Base-by-base conservation (phyloP, 2,113 vertebrate genomes). In the Butorides virescens region DNA sequence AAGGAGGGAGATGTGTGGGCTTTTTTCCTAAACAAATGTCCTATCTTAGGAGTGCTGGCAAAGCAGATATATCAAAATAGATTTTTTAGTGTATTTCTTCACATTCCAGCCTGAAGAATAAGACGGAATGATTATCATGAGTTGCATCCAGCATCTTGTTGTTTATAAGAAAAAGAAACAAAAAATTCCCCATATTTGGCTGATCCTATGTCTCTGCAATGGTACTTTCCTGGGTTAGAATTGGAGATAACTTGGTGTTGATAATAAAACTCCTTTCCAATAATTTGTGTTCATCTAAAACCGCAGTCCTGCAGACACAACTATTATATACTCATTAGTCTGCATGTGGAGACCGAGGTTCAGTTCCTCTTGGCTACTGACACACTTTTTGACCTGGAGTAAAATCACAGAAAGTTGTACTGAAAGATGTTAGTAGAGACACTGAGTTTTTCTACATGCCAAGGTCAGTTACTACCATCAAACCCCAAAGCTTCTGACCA, bases 401-500 rank as follows among this genome's bases (percentile, higher is more conserved):
- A 80, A 90, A 76, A 70, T 29, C 58, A 65, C 25, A 74, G 50
- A 15, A 90, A 70, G 15, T 73, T 68, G 29, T n/a, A 74, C 32
- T 71, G 50, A 77, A 84, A 77, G 32, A 84, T 23, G 6, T 62
- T 66, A 76, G 52, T 56, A 56, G 34, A 59, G 14, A 65, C 27
- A 47, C 10, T 0, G 5, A 47, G 11, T 18, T 92, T 77, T 95
- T 82, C 55, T 68, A 63, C 91, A 93, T 37, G 49, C 52, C 83
- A 87, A 94, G 56, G 65, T 87, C 89, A 78, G 39, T 63, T 66
- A 78, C 14, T 65, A 76, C 34, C 30, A 72, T 46, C 37, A 78
- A 87, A 88, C 62, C 16, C 46, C 61, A 88, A 92, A 94, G 58
- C 77, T 87, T 76, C 58, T 62, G 23, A 58, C 58, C 46, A 86